Evolutionary conservation across 2,888 invertebrate genomes (phyloP).

Genomic region (Acanthopleura granulata): DNA sequence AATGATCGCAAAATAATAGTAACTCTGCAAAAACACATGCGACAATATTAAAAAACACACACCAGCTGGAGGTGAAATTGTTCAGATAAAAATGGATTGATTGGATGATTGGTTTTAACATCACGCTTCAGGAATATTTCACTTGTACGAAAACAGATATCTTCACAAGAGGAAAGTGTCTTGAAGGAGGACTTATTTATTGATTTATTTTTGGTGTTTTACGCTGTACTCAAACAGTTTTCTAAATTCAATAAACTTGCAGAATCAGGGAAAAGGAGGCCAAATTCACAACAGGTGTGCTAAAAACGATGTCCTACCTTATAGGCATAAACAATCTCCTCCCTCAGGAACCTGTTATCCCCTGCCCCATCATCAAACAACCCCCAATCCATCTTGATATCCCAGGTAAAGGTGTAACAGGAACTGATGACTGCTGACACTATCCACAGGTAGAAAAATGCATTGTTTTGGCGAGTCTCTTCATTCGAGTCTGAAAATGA

Average conservation of each 20-base stretch:
- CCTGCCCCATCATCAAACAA: conserved; percentile 91
- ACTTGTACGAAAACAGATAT: too few relatives aligned
- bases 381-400: conserved; percentile 99
- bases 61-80: too few relatives aligned
- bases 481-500: conserved; percentile 44
- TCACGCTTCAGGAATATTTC: too few relatives aligned
- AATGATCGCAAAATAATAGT: conserved; percentile 96
- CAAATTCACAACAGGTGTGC: too few relatives aligned
- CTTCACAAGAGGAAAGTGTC: too few relatives aligned
- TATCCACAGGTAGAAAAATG: conserved; percentile 81
- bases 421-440: conserved; percentile 84
- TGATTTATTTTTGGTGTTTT: too few relatives aligned
- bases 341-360: conserved; percentile 86
- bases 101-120: too few relatives aligned
- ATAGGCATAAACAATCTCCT: conserved; percentile 95
- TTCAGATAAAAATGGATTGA: too few relatives aligned
- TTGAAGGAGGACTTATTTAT: too few relatives aligned
- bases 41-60: not conserved
- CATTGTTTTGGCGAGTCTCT: conserved; percentile 52
- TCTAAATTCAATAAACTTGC: too few relatives aligned
- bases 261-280: too few relatives aligned
- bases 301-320: conserved; percentile 74
- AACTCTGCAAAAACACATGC: conserved; percentile 68
- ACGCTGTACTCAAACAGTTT: too few relatives aligned
- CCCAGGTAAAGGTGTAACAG: conserved; percentile 97